Evolutionary conservation across 2,113 vertebrate species (phyloP).

Genomic region (Crypturellus undulatus): DNA sequence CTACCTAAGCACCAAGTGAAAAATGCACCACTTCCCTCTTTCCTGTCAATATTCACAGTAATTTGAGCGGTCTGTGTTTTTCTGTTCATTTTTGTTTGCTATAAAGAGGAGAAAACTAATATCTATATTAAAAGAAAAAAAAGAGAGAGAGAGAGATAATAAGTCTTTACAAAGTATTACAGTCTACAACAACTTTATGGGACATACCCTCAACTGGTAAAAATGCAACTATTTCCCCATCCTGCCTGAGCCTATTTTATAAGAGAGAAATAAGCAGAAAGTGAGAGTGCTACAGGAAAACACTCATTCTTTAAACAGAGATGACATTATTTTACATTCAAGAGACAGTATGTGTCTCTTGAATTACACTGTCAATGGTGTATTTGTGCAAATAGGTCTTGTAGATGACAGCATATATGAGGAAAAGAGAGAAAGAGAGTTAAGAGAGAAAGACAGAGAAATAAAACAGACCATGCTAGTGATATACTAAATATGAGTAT

Average conservation of each 20-base stretch:
- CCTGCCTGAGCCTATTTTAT: neutral
- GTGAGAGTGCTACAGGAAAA: neutral
- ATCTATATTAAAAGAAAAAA: neutral
- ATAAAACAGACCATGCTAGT: neutral
- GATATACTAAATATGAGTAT: neutral
- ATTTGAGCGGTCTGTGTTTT: neutral
- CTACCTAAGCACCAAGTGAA: neutral
- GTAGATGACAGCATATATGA: neutral
- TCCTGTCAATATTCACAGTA: neutral
- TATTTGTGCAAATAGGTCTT: neutral
- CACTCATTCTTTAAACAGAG: neutral
- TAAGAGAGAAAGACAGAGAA: neutral
- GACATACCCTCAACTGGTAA: neutral
- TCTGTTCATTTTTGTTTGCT: neutral
- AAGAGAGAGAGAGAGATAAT: too few species aligned
- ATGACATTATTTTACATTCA: neutral
- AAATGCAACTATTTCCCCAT: neutral
- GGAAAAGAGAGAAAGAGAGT: neutral
- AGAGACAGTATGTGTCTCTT: too few species aligned
- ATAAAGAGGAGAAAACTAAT: neutral
- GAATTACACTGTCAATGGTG: too few species aligned
- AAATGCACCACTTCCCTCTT: neutral
- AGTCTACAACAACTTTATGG: neutral
- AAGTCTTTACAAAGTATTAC: neutral
- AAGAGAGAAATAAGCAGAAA: neutral